phyloP scores from a whole-genome alignment of 2,113 vertebrate genomes.

The Bubo bubo region DNA sequence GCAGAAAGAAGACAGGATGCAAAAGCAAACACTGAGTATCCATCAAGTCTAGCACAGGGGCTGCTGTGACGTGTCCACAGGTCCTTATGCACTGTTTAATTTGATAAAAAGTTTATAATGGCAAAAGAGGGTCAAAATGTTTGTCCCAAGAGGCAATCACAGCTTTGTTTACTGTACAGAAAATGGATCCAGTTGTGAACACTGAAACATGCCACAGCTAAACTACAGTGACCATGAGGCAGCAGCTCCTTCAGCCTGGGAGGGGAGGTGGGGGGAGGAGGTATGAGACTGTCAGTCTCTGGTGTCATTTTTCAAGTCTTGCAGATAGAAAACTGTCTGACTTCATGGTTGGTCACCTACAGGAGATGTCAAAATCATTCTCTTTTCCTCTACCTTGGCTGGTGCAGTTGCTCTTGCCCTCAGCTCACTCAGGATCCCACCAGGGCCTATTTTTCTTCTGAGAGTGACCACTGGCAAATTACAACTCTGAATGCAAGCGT shows the following conservation, averaged over 20 bases:
- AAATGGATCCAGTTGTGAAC: background rate
- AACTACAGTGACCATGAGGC: background rate
- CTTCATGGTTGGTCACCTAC: background rate
- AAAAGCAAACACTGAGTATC: background rate
- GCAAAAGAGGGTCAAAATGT: background rate
- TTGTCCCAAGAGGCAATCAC: background rate
- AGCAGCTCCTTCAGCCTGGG: background rate
- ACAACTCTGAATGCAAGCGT: background rate
- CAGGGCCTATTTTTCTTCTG: background rate
- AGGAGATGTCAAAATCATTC: background rate
- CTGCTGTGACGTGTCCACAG: background rate
- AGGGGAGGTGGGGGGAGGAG: background rate
- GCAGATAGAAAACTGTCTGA: background rate
- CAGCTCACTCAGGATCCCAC: rapidly evolving
- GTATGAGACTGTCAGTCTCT: background rate
- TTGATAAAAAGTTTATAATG: background rate
- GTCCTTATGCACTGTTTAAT: background rate
- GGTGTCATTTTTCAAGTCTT: background rate
- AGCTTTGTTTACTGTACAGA: background rate
- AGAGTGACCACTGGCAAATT: background rate
- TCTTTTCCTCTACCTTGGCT: background rate
- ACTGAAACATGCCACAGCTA: background rate
- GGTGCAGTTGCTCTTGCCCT: rapidly evolving
- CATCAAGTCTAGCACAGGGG: background rate
- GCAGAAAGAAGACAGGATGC: background rate